These are phyloP conservation scores for Chionoecetes opilio DNA, from an alignment of 1,140 invertebrate genomes.

Conservation along the genomic window DNA sequence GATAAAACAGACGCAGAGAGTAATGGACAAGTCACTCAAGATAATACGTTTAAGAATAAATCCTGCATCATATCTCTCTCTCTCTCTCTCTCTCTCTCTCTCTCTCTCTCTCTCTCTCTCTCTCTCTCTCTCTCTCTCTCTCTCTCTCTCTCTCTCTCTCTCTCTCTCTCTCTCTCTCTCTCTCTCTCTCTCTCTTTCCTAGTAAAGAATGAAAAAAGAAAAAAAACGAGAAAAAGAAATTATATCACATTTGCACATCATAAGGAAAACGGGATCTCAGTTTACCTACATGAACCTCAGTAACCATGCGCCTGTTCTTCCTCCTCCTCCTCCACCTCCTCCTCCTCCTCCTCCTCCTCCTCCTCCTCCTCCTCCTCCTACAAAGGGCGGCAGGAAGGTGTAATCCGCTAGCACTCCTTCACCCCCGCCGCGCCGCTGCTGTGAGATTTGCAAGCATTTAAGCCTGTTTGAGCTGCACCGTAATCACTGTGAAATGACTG, in stretches of 20 bases:
- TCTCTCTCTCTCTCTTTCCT: neutral
- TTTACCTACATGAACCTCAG: neutral
- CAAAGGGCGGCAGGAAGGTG: neutral
- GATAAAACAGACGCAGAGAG: neutral
- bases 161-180: too few species aligned
- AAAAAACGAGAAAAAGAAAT: too few species aligned
- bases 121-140: slow-evolving; percentile 9
- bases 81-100: slow-evolving; percentile 24
- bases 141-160: slow-evolving; percentile 35
- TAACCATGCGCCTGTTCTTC: neutral
- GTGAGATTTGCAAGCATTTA: neutral
- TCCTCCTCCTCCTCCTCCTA: neutral
- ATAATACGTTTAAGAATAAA: too few species aligned
- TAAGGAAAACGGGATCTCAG: too few species aligned
- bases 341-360: slow-evolving; percentile 13
- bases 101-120: neutral
- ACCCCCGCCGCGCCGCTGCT: neutral
- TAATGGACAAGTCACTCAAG: too few species aligned
- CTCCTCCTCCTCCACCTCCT: neutral
- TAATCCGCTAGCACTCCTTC: neutral
- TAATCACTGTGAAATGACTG: neutral
- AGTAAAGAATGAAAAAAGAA: neutral
- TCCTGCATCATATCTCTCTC: neutral
- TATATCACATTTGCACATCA: too few species aligned
- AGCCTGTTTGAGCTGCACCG: neutral